A percentile compares a stretch with the other conserved stretches of the same genome.
phyloP scores from a whole-genome alignment of 23 tunicate species.

The Diplosoma virens region DNA sequence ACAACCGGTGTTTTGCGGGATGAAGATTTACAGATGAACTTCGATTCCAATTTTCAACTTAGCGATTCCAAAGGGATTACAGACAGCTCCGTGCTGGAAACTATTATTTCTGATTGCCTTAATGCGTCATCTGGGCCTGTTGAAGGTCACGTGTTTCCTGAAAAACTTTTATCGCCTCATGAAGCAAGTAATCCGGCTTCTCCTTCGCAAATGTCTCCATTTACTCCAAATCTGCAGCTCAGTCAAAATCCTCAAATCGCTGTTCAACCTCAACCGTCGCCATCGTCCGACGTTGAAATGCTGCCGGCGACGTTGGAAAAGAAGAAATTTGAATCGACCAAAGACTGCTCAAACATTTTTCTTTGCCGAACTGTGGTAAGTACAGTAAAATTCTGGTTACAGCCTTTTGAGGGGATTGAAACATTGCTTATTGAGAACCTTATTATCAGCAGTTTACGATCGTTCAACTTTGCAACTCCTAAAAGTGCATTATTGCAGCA shows the following conservation, averaged over 20 bases:
- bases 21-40: background rate
- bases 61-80: too few species aligned
- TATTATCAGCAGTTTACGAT: too few species aligned
- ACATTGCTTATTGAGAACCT: too few species aligned
- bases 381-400: too few species aligned
- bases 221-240: background rate
- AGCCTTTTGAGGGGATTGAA: too few species aligned
- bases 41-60: too few species aligned
- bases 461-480: too few species aligned
- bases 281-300: background rate
- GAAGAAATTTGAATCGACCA: background rate
- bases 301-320: background rate
- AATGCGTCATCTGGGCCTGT: background rate
- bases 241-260: background rate
- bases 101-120: conserved; percentile 31
- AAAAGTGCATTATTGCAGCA: too few species aligned
- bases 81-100: conserved; percentile 1
- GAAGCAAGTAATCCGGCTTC: background rate
- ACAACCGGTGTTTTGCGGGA: background rate
- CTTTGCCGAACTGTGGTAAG: too few species aligned
- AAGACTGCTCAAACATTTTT: too few species aligned
- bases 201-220: background rate
- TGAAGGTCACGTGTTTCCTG: background rate
- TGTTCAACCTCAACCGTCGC: background rate
- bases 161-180: background rate